Evolutionary conservation across 2,888 invertebrate species (phyloP).

Genomic region (Andrena hattorfiana): DNA sequence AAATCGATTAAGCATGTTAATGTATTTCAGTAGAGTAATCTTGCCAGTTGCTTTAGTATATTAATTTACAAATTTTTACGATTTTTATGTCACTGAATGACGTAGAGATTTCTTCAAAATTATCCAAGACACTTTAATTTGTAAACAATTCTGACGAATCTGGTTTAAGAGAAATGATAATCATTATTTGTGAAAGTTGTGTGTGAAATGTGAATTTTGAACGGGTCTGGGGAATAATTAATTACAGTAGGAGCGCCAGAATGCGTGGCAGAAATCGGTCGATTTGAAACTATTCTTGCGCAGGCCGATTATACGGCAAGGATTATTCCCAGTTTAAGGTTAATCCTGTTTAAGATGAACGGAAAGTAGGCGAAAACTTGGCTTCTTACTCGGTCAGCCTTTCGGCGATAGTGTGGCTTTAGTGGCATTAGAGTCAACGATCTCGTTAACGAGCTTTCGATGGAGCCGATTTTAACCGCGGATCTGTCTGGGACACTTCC

Average conservation of each 20-base stretch:
- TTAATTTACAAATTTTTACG: no score
- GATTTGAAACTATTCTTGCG: slow-evolving; percentile 37
- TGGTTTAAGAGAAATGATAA: background rate
- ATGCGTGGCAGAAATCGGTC: slow-evolving; percentile 45
- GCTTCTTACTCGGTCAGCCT: slow-evolving; percentile 77
- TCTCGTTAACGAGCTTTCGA: slow-evolving; percentile 78
- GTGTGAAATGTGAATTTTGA: background rate
- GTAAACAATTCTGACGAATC: no score
- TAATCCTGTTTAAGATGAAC: slow-evolving; percentile 80
- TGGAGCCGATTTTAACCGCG: slow-evolving; percentile 62
- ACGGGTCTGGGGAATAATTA: background rate
- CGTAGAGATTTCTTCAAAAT: no score
- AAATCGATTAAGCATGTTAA: no score
- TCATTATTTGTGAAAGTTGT: no score
- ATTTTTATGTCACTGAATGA: no score
- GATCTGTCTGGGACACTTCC: slow-evolving; percentile 38
- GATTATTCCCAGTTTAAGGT: slow-evolving; percentile 79
- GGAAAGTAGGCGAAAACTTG: slow-evolving; percentile 78
- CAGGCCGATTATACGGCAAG: slow-evolving; percentile 68
- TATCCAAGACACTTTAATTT: no score
- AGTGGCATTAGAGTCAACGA: slow-evolving; percentile 78
- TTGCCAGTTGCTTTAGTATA: no score
- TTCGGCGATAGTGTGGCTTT: slow-evolving; percentile 75
- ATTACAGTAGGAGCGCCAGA: slow-evolving; percentile 5
- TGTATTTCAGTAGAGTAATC: no score